Conservation (phyloP, 2,113 vertebrate genomes). For the Guaruba guarouba region DNA sequence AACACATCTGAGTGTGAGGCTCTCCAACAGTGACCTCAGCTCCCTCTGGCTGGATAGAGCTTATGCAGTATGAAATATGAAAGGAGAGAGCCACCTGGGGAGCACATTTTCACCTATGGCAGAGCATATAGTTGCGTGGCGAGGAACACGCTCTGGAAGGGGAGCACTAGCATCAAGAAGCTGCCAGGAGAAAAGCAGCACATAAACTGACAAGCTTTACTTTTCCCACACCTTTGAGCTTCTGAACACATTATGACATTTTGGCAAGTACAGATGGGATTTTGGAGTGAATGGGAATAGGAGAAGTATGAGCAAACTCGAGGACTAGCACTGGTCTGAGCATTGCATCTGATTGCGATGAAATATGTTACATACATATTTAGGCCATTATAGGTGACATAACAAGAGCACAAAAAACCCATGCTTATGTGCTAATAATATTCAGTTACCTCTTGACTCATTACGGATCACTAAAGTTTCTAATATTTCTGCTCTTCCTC, state of each 20-base stretch:
- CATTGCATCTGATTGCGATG: not conserved
- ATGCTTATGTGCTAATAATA: not conserved
- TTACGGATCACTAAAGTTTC: not conserved
- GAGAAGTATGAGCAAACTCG: not conserved
- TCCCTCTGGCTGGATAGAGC: not conserved
- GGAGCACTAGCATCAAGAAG: not conserved
- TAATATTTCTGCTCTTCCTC: not conserved
- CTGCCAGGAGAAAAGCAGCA: not conserved
- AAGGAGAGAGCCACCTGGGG: accelerated
- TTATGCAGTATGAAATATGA: accelerated
- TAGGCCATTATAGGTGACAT: not conserved
- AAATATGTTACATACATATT: not conserved
- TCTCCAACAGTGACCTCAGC: accelerated
- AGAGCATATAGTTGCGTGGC: not conserved
- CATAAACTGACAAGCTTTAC: not conserved
- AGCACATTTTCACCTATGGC: not conserved
- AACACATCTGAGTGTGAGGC: accelerated
- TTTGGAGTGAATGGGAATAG: not conserved
- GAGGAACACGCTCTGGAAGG: not conserved
- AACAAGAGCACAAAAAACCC: not conserved
- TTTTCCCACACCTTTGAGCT: not conserved
- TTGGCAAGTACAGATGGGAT: not conserved
- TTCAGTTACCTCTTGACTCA: not conserved
- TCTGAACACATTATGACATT: not conserved
- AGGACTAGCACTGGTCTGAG: not conserved